Evolutionary conservation across 2,113 vertebrate genomes (phyloP).

Genomic region (Bolborhynchus lineola): DNA sequence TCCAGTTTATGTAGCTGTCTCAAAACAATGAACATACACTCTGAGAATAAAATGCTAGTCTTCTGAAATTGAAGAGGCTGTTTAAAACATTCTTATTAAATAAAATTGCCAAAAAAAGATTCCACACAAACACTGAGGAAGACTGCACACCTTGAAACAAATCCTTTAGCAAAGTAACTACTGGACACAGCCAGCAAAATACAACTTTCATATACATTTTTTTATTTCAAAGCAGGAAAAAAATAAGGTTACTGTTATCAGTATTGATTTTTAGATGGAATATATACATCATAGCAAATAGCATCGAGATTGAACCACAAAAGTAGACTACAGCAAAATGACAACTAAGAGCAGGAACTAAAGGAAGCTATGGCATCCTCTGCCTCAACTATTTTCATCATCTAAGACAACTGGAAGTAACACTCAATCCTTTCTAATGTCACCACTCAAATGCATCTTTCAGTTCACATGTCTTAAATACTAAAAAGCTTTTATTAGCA

Average conservation of each 20-base stretch:
- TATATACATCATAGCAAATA: background rate
- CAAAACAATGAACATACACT: background rate
- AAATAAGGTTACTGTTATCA: background rate
- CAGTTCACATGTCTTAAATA: background rate
- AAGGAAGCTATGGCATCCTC: background rate
- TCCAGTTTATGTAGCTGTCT: background rate
- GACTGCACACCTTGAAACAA: background rate
- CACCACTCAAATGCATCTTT: background rate
- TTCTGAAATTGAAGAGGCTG: background rate
- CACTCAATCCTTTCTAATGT: background rate
- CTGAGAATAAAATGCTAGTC: background rate
- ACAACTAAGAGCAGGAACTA: background rate
- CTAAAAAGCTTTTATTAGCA: background rate
- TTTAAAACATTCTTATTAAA: background rate
- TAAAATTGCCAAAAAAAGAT: background rate
- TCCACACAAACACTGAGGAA: background rate
- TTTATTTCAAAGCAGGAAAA: background rate
- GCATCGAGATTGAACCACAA: background rate
- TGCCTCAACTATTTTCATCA: background rate
- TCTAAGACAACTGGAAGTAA: background rate
- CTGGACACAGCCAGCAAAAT: background rate
- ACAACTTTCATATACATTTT: background rate
- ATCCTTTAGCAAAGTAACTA: background rate
- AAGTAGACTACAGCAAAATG: background rate
- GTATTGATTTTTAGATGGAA: background rate